These are phyloP conservation scores for Pterocles orientalis DNA, from an alignment of 2,113 vertebrate species.

Conservation along the genomic window DNA sequence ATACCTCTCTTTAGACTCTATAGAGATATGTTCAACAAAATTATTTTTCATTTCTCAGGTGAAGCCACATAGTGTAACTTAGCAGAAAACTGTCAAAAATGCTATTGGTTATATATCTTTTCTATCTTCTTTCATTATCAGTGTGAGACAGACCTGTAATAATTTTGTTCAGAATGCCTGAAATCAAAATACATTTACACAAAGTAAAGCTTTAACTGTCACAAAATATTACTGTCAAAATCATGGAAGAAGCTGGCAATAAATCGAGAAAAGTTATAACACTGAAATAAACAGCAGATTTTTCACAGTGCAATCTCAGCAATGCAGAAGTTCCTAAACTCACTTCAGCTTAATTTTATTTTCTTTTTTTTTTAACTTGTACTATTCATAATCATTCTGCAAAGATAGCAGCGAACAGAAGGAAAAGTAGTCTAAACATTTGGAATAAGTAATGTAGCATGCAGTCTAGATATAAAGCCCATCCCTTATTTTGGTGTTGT, in stretches of 20 bases:
- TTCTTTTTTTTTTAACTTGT: background rate
- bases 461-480: background rate
- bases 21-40: background rate
- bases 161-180: background rate
- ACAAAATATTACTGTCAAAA: background rate
- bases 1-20: background rate
- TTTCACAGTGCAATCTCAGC: background rate
- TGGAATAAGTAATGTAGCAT: background rate
- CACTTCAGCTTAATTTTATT: background rate
- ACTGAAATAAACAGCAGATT: background rate
- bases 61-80: background rate
- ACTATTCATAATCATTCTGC: background rate
- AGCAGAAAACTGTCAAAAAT: background rate
- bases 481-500: background rate
- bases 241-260: background rate
- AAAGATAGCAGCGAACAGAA: background rate
- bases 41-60: background rate
- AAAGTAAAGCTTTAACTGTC: background rate
- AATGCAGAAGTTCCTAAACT: background rate
- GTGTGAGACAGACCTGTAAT: slow-evolving; percentile 1
- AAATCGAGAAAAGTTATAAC: background rate
- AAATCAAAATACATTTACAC: background rate
- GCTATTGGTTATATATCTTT: background rate
- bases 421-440: background rate
- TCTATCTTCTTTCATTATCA: background rate